Conservation (phyloP, 2,797 vertebrate species). For the Galago senegalensis region DNA sequence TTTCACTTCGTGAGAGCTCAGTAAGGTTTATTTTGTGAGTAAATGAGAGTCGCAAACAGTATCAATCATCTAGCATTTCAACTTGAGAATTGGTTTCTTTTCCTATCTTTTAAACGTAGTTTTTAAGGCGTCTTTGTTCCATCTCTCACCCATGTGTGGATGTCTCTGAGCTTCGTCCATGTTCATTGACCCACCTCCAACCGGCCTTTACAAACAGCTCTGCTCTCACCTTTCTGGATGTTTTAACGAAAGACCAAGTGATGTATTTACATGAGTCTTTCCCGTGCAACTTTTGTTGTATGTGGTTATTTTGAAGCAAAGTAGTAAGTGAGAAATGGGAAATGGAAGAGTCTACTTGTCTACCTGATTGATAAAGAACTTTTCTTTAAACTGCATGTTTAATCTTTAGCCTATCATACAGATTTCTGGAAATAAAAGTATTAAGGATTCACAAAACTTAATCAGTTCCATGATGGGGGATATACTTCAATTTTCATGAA, state of each 20-base stretch:
- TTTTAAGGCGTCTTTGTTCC: not conserved
- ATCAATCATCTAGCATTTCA: not conserved
- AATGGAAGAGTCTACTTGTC: not conserved
- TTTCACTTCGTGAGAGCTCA: not conserved
- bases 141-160: not conserved
- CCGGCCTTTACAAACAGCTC: not conserved
- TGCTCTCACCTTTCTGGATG: not conserved
- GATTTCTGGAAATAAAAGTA: not conserved
- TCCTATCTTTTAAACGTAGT: conserved; percentile 1
- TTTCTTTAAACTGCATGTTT: not conserved
- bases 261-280: not conserved
- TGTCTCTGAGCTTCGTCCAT: not conserved
- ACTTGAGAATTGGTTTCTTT: not conserved
- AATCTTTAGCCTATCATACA: not conserved
- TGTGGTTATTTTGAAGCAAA: not conserved
- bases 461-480: not conserved
- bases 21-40: not conserved
- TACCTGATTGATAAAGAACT: not conserved
- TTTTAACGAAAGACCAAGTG: not conserved
- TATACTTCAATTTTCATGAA: conserved; percentile 29
- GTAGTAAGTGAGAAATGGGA: not conserved
- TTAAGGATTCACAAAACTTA: conserved; percentile 25
- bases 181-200: not conserved
- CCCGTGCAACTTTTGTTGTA: not conserved
- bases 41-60: not conserved